A percentile compares a stretch with the other conserved stretches of the same genome.
Evolutionary conservation across 2,888 invertebrate genomes (phyloP).

Genomic region (Apodemia duryi): DNA sequence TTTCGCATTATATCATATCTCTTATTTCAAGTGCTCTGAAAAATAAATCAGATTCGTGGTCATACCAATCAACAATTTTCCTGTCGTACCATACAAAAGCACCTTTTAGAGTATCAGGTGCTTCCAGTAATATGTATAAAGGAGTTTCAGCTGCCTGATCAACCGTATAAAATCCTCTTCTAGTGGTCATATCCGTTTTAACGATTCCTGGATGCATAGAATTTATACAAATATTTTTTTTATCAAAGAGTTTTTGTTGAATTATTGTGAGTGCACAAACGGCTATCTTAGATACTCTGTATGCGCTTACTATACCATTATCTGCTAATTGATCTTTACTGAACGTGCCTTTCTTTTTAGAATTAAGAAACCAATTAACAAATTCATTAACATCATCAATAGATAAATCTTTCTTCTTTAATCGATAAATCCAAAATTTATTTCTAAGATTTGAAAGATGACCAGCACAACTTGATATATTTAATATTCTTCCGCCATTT

Average conservation of each 20-base stretch:
- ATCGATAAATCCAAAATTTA: slow-evolving; percentile 48
- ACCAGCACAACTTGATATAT: slow-evolving; percentile 84
- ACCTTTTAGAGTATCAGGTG: slow-evolving; percentile 69
- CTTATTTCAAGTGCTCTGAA: slow-evolving; percentile 1
- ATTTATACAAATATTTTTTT: slow-evolving; percentile 80
- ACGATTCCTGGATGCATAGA: slow-evolving; percentile 87
- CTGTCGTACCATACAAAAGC: slow-evolving; percentile 75
- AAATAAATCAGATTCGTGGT: slow-evolving; percentile 22
- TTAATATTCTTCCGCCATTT: slow-evolving; percentile 84
- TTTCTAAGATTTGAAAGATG: slow-evolving; percentile 79
- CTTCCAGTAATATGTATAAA: slow-evolving; percentile 73
- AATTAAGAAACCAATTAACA: slow-evolving; percentile 79
- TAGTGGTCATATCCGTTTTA: slow-evolving; percentile 85
- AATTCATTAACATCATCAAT: slow-evolving; percentile 45
- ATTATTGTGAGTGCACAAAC: slow-evolving; percentile 82
- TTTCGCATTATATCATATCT: background rate
- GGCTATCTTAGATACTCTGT: slow-evolving; percentile 85
- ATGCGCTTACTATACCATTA: slow-evolving; percentile 68
- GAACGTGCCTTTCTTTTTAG: slow-evolving; percentile 24
- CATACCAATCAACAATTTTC: slow-evolving; percentile 64
- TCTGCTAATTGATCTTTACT: slow-evolving; percentile 34
- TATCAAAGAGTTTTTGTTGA: slow-evolving; percentile 81
- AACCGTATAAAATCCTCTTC: slow-evolving; percentile 75
- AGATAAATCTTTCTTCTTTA: slow-evolving; percentile 42
- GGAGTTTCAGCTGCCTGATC: slow-evolving; percentile 79